Conservation (phyloP, 2,797 vertebrate species). For the Rachycentron canadum region DNA sequence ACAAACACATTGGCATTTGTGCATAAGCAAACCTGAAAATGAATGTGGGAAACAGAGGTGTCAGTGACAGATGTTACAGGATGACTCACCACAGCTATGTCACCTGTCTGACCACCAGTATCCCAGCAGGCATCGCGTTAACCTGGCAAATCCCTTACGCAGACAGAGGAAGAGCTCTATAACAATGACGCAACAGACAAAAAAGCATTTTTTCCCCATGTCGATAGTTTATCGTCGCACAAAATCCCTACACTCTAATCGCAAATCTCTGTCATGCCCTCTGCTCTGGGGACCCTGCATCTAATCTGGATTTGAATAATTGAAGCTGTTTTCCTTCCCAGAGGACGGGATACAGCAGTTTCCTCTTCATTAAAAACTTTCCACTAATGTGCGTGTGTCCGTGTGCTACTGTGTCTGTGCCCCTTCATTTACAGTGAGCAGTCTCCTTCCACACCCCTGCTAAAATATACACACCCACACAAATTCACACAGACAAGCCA, state of each 20-base stretch:
- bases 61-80: constrained; percentile 68
- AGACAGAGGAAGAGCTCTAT: constrained; percentile 50
- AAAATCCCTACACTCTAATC: constrained; percentile 51
- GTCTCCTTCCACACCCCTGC: constrained; percentile 55
- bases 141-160: constrained; percentile 45
- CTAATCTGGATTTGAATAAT: constrained; percentile 70
- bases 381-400: constrained; percentile 41
- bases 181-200: constrained; percentile 59
- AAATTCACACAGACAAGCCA: constrained; percentile 51
- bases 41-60: constrained; percentile 46
- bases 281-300: constrained; percentile 53
- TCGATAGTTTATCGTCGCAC: constrained; percentile 43
- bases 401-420: constrained; percentile 5
- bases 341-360: constrained; percentile 68
- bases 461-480: constrained; percentile 61
- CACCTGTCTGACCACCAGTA: constrained; percentile 75
- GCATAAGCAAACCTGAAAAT: constrained; percentile 32
- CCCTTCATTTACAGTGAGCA: constrained; percentile 44
- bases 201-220: not conserved
- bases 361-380: constrained; percentile 77
- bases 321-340: constrained; percentile 52
- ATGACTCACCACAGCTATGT: constrained; percentile 81
- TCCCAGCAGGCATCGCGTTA: constrained; percentile 70
- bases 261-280: constrained; percentile 65
- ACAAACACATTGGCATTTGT: constrained; percentile 27